Base-by-base conservation (phyloP, 2,888 invertebrate genomes). In the Diarsia brunnea region DNA sequence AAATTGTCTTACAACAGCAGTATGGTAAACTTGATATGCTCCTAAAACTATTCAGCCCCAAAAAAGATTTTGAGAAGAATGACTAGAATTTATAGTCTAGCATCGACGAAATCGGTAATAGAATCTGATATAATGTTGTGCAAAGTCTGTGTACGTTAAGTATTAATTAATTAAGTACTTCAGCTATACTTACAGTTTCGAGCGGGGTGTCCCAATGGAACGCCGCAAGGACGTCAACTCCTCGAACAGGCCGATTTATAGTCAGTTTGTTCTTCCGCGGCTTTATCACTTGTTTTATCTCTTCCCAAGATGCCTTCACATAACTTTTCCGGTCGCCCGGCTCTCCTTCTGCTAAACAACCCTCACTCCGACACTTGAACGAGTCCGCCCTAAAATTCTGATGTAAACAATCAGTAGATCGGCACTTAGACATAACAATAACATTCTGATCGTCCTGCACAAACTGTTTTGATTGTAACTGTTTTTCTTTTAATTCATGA, bases 121-220 rank as follows among this genome's bases (percentile, higher is more conserved):
- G 14, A 43, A 55, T 12, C 1, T 68, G 8, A 27, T 66, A 49
- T 21, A n/a, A 51, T n/a, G 27, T 49, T 49, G 14, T 21, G 27
- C 11, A 19, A 27, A 19, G 8, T 45, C 7, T 45, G 16, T 43
- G 45, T 43, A 64, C 11, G 11, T 21, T n/a, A 63, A 14, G 38
- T n/a, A 14, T 63, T 63, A 14, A 43, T 63, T 21, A 21, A 51
- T 51, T 4, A 31, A 49, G 10, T 31, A 27, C 58, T 58, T 58
- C 16, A 27, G n/a, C 14, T 43, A n/a, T n/a, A 93, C 94, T 93
- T 86, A 94, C 94, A 79, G 88, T 92, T 90, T 94, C 94, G 14
- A 94, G 89, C 2, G 94, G 92, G 0, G 94, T 94, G 64, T 94
- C 92, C 90, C 91, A 91, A 75, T 93, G 92, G 84, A 94, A 94